Evolutionary conservation across 23 tunicate genomes (phyloP).

Genomic region (Styela plicata): DNA sequence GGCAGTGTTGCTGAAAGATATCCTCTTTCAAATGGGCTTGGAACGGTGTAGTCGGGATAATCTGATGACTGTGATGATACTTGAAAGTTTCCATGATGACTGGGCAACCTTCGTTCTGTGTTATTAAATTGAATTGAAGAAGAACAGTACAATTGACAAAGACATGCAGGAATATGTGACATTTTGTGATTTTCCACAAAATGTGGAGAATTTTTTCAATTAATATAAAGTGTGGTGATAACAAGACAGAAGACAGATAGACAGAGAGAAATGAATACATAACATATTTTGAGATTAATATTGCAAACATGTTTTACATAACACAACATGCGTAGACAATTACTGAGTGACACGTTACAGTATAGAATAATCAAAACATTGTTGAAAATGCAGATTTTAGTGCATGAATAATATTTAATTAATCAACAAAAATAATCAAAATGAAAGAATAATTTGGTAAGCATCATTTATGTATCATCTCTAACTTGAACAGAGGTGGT

Average conservation of each 20-base stretch:
- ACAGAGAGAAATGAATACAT: background rate
- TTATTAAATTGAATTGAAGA: background rate
- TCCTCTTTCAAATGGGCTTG: slow-evolving; percentile 22
- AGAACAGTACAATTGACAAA: background rate
- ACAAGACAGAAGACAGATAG: background rate
- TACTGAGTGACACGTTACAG: too few species aligned
- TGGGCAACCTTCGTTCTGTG: background rate
- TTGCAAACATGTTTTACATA: background rate
- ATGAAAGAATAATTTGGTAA: too few species aligned
- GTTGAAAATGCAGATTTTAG: too few species aligned
- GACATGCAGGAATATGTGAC: background rate
- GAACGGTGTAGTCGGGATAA: slow-evolving; percentile 11
- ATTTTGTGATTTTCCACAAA: background rate
- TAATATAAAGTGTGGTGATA: background rate
- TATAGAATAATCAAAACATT: too few species aligned
- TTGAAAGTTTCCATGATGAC: background rate
- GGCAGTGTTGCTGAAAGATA: slow-evolving; percentile 27
- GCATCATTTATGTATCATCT: too few species aligned
- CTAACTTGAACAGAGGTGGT: too few species aligned
- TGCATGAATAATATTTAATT: too few species aligned
- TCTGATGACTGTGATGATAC: background rate
- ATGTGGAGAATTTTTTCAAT: background rate
- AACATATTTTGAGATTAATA: background rate
- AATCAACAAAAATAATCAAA: too few species aligned
- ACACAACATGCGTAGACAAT: too few species aligned